Percentiles rank a stretch among this genome's conserved stretches.
Evolutionary conservation across 2,113 vertebrate species (phyloP).

Genomic region (Pygoscelis antarcticus): DNA sequence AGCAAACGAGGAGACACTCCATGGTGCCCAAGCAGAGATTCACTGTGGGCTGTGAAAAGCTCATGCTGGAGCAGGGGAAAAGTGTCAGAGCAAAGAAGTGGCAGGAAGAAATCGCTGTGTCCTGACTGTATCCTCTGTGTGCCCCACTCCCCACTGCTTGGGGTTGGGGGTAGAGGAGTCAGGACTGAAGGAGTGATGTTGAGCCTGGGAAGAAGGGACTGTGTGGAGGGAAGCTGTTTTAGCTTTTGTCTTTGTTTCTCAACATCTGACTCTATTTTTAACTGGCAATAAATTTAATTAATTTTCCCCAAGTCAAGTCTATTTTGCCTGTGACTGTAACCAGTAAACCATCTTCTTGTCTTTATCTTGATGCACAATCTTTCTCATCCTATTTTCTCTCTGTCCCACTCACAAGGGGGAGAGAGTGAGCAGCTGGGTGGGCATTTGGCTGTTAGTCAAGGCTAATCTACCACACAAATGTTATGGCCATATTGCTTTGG

Average conservation of each 20-base stretch:
- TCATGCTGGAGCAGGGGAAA: accelerated
- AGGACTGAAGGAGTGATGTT: background rate
- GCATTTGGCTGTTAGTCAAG: background rate
- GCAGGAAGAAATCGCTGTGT: background rate
- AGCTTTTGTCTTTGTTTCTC: background rate
- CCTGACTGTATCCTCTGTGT: background rate
- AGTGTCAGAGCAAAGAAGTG: accelerated
- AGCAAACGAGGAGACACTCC: accelerated
- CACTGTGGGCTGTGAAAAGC: background rate
- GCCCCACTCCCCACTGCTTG: background rate
- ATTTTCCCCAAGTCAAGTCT: background rate
- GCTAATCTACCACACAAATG: no score
- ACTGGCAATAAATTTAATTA: background rate
- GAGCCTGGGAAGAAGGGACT: background rate
- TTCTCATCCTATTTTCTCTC: background rate
- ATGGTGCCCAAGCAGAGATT: background rate
- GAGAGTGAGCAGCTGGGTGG: background rate
- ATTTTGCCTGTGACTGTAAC: background rate
- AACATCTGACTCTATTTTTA: background rate
- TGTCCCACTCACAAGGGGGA: accelerated
- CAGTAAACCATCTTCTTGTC: background rate
- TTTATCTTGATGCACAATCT: background rate
- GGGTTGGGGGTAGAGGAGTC: background rate
- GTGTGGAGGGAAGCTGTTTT: background rate
- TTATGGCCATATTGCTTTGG: accelerated